phyloP scores from a whole-genome alignment of 2,888 invertebrate species.

The Drosophila acutilabella region DNA sequence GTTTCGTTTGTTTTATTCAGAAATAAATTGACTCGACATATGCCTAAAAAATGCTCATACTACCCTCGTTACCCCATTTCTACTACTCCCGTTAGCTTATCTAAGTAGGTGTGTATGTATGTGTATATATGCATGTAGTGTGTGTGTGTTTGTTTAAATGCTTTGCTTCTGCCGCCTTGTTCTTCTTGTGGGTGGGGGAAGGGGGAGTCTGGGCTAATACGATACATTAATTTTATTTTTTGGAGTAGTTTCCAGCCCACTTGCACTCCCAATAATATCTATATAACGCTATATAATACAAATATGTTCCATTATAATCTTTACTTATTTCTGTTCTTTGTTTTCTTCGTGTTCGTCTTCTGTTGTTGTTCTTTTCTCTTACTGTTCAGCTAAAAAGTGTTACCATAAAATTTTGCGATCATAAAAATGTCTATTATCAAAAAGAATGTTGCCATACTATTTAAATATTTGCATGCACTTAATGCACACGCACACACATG shows the following conservation, averaged over 20 bases:
- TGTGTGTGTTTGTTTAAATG: slow-evolving; percentile 13
- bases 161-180: slow-evolving; percentile 1
- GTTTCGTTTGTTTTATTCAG: slow-evolving; percentile 9
- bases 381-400: slow-evolving; percentile 55
- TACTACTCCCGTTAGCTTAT: slow-evolving; percentile 9
- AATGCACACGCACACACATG: neutral
- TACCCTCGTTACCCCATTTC: slow-evolving; percentile 5
- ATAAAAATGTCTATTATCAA: slow-evolving; percentile 68
- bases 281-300: slow-evolving; percentile 60
- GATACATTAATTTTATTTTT: neutral
- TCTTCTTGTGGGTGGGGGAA: neutral
- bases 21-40: slow-evolving; percentile 49
- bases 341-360: neutral
- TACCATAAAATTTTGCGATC: slow-evolving; percentile 49
- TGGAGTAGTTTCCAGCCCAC: slow-evolving; percentile 34
- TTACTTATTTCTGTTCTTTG: slow-evolving; percentile 17
- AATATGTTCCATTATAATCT: slow-evolving; percentile 41
- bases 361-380: slow-evolving; percentile 14
- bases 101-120: slow-evolving; percentile 19
- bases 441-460: slow-evolving; percentile 40
- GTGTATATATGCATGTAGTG: neutral
- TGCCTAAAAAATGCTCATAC: slow-evolving; percentile 28
- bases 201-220: slow-evolving; percentile 8
- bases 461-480: slow-evolving; percentile 40
- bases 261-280: slow-evolving; percentile 19